phyloP scores from a whole-genome alignment of 2,797 vertebrate genomes.

The Ibycter americanus region DNA sequence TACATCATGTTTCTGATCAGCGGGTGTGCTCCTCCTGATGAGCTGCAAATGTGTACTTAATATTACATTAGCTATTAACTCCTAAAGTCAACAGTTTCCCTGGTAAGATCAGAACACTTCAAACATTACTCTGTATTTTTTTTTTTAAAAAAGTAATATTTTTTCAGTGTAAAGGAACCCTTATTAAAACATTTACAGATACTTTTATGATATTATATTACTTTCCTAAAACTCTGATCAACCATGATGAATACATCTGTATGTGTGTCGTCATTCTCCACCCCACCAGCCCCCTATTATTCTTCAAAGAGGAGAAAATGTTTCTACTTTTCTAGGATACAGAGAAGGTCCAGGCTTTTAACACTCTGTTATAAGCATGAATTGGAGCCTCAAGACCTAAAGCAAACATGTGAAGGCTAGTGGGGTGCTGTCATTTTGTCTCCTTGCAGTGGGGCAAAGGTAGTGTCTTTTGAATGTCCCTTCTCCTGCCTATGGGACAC shows the following conservation, averaged over 20 bases:
- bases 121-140: background rate
- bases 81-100: constrained; percentile 62
- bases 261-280: background rate
- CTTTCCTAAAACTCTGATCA: constrained; percentile 1
- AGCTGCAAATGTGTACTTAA: constrained; percentile 62
- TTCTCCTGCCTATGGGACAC: background rate
- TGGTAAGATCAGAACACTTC: constrained; percentile 51
- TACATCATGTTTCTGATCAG: constrained; percentile 38
- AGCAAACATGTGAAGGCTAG: background rate
- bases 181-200: constrained; percentile 39
- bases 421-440: background rate
- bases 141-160: background rate
- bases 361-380: background rate
- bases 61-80: constrained; percentile 50
- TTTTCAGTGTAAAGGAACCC: constrained; percentile 2
- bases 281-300: background rate
- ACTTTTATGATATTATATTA: background rate
- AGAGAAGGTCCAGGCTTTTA: background rate
- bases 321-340: background rate
- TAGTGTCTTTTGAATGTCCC: background rate
- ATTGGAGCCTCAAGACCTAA: background rate
- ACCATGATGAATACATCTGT: background rate
- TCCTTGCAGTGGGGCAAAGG: background rate
- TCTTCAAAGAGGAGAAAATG: background rate
- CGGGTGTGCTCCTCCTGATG: constrained; percentile 41